Evolutionary conservation across 1,140 invertebrate genomes (phyloP).

Genomic region (Radopholus similis): DNA sequence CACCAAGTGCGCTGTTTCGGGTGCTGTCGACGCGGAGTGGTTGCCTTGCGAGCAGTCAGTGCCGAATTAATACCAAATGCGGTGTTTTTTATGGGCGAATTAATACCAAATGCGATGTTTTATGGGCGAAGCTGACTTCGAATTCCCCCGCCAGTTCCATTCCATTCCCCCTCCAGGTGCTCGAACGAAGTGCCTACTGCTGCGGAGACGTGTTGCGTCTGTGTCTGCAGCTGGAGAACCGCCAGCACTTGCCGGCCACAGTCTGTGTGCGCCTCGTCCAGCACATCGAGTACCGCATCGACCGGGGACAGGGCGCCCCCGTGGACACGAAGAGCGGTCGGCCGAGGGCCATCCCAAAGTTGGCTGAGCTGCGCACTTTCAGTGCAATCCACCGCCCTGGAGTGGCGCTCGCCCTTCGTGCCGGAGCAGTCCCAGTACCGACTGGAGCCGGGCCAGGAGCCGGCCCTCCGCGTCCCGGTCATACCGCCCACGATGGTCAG

Average conservation of each 20-base stretch:
- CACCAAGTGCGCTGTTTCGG: slow-evolving; percentile 73
- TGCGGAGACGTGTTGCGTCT: slow-evolving; percentile 75
- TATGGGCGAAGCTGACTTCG: too few species aligned
- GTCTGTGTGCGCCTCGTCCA: slow-evolving; percentile 72
- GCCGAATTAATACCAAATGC: neutral
- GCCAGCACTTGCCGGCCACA: slow-evolving; percentile 71
- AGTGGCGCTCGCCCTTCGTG: slow-evolving; percentile 29
- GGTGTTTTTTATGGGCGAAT: neutral
- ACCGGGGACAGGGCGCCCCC: slow-evolving; percentile 71
- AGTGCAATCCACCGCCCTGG: slow-evolving; percentile 13
- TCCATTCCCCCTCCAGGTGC: slow-evolving; percentile 61
- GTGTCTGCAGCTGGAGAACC: slow-evolving; percentile 75
- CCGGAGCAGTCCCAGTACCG: slow-evolving; percentile 57
- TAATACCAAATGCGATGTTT: neutral
- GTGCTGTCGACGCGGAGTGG: slow-evolving; percentile 72
- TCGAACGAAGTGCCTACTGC: slow-evolving; percentile 75
- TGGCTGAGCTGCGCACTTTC: neutral
- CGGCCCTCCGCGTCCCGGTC: slow-evolving; percentile 69
- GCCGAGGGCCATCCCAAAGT: neutral
- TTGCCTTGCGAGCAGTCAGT: slow-evolving; percentile 67
- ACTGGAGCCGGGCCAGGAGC: slow-evolving; percentile 66
- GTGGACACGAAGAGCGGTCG: slow-evolving; percentile 58
- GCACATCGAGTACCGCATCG: slow-evolving; percentile 77
- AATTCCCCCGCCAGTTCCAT: too few species aligned
- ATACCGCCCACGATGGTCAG: slow-evolving; percentile 71